A percentile compares a stretch with the other conserved stretches of the same genome.
phyloP scores from a whole-genome alignment of 1,140 invertebrate species.

The Lepidurus packardi region DNA sequence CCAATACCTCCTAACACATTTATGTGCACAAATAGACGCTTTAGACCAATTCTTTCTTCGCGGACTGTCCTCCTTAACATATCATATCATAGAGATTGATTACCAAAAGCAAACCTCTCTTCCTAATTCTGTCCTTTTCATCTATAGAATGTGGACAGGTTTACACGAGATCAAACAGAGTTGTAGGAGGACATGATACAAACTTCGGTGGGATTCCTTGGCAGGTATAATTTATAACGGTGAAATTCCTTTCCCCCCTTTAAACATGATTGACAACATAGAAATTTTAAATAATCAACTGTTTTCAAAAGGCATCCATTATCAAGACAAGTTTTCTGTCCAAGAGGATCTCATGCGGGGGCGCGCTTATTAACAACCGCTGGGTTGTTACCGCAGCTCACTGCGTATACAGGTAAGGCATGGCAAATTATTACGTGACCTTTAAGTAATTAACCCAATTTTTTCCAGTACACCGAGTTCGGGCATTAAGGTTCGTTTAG shows the following conservation, averaged over 20 bases:
- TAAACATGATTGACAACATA: neutral
- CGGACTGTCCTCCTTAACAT: neutral
- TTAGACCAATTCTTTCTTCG: neutral
- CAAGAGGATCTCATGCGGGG: constrained; percentile 84
- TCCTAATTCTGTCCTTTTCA: neutral
- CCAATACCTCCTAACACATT: too few species aligned
- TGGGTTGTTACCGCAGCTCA: constrained; percentile 86
- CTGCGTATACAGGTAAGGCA: constrained; percentile 72
- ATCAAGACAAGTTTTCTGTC: constrained; percentile 85
- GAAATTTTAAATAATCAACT: neutral
- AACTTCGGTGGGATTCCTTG: constrained; percentile 89
- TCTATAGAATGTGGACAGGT: constrained; percentile 75
- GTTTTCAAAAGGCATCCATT: constrained; percentile 62
- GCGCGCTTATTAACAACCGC: constrained; percentile 77
- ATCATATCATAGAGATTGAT: neutral
- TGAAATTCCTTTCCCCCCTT: neutral
- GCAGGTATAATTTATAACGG: constrained; percentile 55
- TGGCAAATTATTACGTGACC: neutral
- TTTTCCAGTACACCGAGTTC: constrained; percentile 65
- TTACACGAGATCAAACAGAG: constrained; percentile 76
- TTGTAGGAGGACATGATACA: constrained; percentile 84
- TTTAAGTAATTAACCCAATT: constrained; percentile 23
- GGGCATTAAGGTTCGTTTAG: constrained; percentile 76
- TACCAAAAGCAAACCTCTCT: neutral
- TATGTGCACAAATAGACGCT: neutral